Base-by-base conservation (phyloP, 2,113 vertebrate genomes). In the Phodopus roborovskii region DNA sequence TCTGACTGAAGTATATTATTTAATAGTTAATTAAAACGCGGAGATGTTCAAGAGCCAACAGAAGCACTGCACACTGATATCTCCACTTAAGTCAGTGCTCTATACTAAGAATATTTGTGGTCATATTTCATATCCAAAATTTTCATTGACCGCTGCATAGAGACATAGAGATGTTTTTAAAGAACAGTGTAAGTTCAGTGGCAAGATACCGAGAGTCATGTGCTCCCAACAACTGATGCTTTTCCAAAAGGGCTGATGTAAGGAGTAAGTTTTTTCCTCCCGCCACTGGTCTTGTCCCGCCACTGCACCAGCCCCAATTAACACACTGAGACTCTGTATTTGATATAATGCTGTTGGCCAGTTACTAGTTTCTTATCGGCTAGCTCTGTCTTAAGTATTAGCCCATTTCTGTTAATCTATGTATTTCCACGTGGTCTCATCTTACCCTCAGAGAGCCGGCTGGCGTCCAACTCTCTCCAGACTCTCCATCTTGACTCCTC, bases 1-100 rank as follows among this genome's bases (percentile, higher is more conserved):
- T 39, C 36, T 81, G 66, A 94, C 79, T 74, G 81, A 96, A 73
- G 92, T 82, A 4, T 45, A 91, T 91, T 73, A 91, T 73, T 77
- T 71, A 90, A 87, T 70, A 48, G 74, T 94, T 20, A 11, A 84
- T 81, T n/a, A 84, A 86, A 56, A 84, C 70, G 9, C 64, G 94
- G 0, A 53, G 50, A 28, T 85, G 75, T 3, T 88, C 11, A 83
- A 89, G 73, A 78, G 28, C 42, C 71, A 85, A 68, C 5, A 75
- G 81, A 93, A 91, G 19, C 16, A 62, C 66, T 74, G 60, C 20
- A 73, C 45, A 79, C 22, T 20, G 8, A 93, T 71, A n/a, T 58
- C 28, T 71, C 56, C 58, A 11, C 50, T 81, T 86, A 90, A 83
- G 53, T 79, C 77, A 91, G 75, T 75, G n/a, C 4, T 73, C 56